Evolutionary conservation across 1,140 invertebrate genomes (phyloP), one percentile per base, ranked within the genome.

Genomic region (Bombus huntii): DNA sequence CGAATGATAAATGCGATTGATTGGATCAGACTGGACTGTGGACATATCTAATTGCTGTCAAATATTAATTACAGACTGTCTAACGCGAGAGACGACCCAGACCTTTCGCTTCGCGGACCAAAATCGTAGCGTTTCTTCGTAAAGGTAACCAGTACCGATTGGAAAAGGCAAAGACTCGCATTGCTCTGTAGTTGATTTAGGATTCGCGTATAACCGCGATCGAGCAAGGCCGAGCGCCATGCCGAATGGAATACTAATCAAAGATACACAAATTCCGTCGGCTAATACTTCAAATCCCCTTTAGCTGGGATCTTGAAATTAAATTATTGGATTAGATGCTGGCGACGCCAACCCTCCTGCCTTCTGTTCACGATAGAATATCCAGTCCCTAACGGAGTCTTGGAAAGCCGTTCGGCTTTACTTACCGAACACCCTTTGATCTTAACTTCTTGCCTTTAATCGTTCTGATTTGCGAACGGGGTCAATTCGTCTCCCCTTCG

Each of bases 201-300:
- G 93, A 95, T 95, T 94, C 94, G 93, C 90, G 88, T 90, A 76
- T 89, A 93, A 92, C 92, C 91, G 92, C 94, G 94, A 95, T 95
- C 93, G 94, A 94, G 93, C 92, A 91, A 94, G 91, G 90, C 91
- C 89, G 86, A 86, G 89, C 87, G 79, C 80, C 87, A 80, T 87
- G 92, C 86, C 92, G 93, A 94, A 95, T 92, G 91, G 94, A 95
- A 95, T 95, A 95, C 94, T 95, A 95, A 95, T 95, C 94, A 95
- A 95, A 95, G 94, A 95, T 95, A 94, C 94, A 95, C 94, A 95
- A 95, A 95, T 95, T 94, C 94, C 93, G 92, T 44, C 81, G 94
- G 93, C 94, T 95, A 95, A 95, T 95, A 95, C 94, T 95, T 94
- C 93, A 94, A 95, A 95, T 95, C 94, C 94, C 94, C 94, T 94